Conservation (phyloP, 2,888 invertebrate genomes). For the Pristionchus exspectatus region DNA sequence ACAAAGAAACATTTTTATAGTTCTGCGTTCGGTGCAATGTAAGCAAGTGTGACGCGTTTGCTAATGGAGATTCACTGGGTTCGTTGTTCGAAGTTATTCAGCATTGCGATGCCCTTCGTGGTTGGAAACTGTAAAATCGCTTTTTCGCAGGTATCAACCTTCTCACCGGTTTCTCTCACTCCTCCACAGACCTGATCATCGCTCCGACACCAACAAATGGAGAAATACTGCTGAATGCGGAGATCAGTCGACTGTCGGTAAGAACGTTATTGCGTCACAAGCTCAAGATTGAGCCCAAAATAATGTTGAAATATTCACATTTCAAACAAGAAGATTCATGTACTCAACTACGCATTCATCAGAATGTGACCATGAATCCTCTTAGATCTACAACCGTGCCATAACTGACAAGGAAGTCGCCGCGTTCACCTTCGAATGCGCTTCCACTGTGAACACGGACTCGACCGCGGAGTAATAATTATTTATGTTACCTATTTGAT, state of each 20-base stretch:
- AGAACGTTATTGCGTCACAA: no score
- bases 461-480: neutral
- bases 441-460: neutral
- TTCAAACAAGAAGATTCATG: no score
- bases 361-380: neutral
- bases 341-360: no score
- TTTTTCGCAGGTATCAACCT: neutral
- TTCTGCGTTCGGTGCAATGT: constrained; percentile 13
- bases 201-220: neutral
- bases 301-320: no score
- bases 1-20: neutral
- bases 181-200: neutral
- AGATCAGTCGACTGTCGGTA: constrained; percentile 20
- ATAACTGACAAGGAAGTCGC: neutral
- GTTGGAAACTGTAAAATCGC: neutral
- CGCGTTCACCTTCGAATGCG: neutral
- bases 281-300: no score
- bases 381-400: constrained; percentile 18
- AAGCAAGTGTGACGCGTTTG: neutral
- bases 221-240: neutral
- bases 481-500: neutral
- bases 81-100: neutral
- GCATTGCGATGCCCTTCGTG: neutral
- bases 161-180: neutral
- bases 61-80: neutral